phyloP scores from a whole-genome alignment of 2,797 vertebrate species.

The Melanotaenia trifasciata region DNA sequence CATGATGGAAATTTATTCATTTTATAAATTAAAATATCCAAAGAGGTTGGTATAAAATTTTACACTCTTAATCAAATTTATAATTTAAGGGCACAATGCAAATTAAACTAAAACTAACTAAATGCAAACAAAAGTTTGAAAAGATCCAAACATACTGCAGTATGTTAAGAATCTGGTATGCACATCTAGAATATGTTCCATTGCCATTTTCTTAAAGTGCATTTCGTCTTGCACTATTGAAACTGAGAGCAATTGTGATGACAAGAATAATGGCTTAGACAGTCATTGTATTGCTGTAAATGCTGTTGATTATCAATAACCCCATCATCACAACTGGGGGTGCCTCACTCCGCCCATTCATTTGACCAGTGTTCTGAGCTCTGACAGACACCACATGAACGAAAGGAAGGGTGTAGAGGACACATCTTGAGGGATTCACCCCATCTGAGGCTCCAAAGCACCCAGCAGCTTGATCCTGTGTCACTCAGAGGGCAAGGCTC shows the following conservation, averaged over 20 bases:
- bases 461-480: slow-evolving; percentile 84
- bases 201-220: slow-evolving; percentile 17
- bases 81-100: slow-evolving; percentile 9
- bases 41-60: slow-evolving; percentile 10
- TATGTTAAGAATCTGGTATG: slow-evolving; percentile 24
- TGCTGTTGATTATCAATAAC: slow-evolving; percentile 77
- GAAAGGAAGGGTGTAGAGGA: slow-evolving; percentile 78
- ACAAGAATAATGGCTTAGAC: slow-evolving; percentile 53
- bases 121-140: slow-evolving; percentile 39
- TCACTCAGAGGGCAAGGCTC: slow-evolving; percentile 79
- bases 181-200: slow-evolving; percentile 16
- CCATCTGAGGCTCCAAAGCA: slow-evolving; percentile 76
- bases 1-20: background rate
- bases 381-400: slow-evolving; percentile 79
- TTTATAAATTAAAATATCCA: slow-evolving; percentile 5
- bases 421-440: slow-evolving; percentile 82
- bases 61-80: slow-evolving; percentile 16
- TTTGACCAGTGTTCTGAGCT: slow-evolving; percentile 67
- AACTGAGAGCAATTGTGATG: slow-evolving; percentile 29
- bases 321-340: slow-evolving; percentile 75
- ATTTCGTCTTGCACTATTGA: slow-evolving; percentile 42
- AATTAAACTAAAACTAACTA: slow-evolving; percentile 37
- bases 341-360: slow-evolving; percentile 75
- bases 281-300: slow-evolving; percentile 72
- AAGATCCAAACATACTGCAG: slow-evolving; percentile 16